Conservation (phyloP, 2,888 invertebrate species). For the Mellilla xanthometata region DNA sequence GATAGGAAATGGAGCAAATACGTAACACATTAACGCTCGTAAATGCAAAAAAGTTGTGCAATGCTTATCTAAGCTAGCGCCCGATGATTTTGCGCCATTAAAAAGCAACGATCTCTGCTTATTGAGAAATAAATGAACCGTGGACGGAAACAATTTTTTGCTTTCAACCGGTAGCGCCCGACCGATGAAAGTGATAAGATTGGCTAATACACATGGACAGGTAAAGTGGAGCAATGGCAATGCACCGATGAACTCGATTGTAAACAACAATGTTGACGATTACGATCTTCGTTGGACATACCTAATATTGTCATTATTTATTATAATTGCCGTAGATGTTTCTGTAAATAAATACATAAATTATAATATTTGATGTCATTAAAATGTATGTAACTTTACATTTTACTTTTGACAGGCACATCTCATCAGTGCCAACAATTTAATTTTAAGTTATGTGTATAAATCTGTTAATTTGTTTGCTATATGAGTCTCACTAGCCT, state of each 20-base stretch:
- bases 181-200: slow-evolving; percentile 34
- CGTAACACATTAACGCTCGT: slow-evolving; percentile 32
- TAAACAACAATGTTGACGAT: slow-evolving; percentile 5
- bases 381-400: too few relatives aligned
- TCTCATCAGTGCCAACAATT: too few relatives aligned
- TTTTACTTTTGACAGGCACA: too few relatives aligned
- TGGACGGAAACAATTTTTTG: slow-evolving; percentile 48
- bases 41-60: slow-evolving; percentile 40
- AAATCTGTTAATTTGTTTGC: too few relatives aligned
- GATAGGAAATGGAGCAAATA: slow-evolving; percentile 32
- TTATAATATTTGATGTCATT: too few relatives aligned
- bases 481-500: too few relatives aligned
- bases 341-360: too few relatives aligned
- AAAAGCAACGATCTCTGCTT: slow-evolving; percentile 24
- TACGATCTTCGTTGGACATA: too few relatives aligned
- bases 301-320: too few relatives aligned
- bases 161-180: slow-evolving; percentile 31
- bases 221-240: slow-evolving; percentile 8
- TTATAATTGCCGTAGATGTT: too few relatives aligned
- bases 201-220: slow-evolving; percentile 10
- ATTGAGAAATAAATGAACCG: slow-evolving; percentile 53
- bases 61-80: slow-evolving; percentile 28
- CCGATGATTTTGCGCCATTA: slow-evolving; percentile 29
- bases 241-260: slow-evolving; percentile 3
- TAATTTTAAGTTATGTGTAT: too few relatives aligned